phyloP scores from a whole-genome alignment of 92 coral and sea anemone genomes.

The Umimayanthus kanabou region DNA sequence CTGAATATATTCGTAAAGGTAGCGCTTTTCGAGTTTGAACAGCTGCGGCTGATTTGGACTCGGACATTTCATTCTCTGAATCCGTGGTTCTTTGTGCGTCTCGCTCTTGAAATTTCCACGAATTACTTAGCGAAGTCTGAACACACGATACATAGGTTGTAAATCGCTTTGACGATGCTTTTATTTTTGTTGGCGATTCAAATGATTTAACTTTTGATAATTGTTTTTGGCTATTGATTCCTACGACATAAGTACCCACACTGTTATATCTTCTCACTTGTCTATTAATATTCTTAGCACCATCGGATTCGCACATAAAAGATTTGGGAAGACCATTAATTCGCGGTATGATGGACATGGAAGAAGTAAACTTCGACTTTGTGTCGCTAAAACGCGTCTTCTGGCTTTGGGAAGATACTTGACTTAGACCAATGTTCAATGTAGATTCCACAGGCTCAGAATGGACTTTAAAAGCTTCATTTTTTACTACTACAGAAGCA shows the following conservation, averaged over 20 bases:
- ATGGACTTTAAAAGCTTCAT: neutral
- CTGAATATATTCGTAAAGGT: neutral
- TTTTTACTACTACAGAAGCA: neutral
- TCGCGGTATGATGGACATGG: constrained; percentile 20
- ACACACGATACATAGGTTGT: constrained; percentile 27
- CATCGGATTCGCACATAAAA: neutral
- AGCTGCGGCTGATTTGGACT: neutral
- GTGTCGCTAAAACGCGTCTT: neutral
- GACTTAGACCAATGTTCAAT: neutral
- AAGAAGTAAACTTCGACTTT: constrained; percentile 21
- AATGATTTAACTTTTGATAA: neutral
- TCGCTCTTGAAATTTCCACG: constrained; percentile 15
- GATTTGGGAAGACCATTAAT: neutral
- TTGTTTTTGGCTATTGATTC: neutral
- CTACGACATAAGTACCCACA: neutral
- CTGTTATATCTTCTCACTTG: neutral
- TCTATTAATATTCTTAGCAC: neutral
- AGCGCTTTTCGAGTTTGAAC: neutral
- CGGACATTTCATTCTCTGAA: neutral
- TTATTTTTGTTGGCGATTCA: neutral
- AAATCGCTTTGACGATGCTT: neutral
- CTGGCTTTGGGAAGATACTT: constrained; percentile 6
- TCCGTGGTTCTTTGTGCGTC: neutral
- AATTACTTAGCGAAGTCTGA: constrained; percentile 26
- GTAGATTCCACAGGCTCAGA: neutral